Evolutionary conservation across 2,888 invertebrate species (phyloP).

Genomic region (Dascillus cervinus): DNA sequence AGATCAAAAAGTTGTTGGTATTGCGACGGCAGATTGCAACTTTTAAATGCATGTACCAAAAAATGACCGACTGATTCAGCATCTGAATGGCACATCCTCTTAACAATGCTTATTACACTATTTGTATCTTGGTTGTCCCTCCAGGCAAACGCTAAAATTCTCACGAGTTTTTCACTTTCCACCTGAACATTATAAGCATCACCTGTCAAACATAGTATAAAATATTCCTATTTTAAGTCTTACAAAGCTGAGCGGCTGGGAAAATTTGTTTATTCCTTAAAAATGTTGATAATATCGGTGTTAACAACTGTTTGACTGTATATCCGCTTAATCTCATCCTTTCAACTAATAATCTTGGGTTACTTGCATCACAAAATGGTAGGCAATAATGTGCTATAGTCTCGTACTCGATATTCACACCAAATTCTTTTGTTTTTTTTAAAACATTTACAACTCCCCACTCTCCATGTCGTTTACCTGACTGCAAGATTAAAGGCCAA

Average conservation of each 20-base stretch:
- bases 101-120: constrained; percentile 44
- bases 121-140: constrained; percentile 43
- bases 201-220: constrained; percentile 11
- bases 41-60: constrained; percentile 43
- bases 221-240: no score
- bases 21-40: constrained; percentile 42
- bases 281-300: constrained; percentile 12
- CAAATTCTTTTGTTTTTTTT: constrained; percentile 47
- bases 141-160: constrained; percentile 45
- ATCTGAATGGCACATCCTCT: constrained; percentile 40
- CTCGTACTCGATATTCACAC: constrained; percentile 49
- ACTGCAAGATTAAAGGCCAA: constrained; percentile 53
- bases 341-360: constrained; percentile 44
- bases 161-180: constrained; percentile 43
- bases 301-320: constrained; percentile 21
- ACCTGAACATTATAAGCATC: constrained; percentile 42
- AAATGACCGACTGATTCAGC: constrained; percentile 47
- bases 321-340: constrained; percentile 43
- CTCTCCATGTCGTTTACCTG: constrained; percentile 47
- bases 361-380: constrained; percentile 46
- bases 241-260: constrained; percentile 46
- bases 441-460: constrained; percentile 49
- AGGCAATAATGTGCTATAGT: constrained; percentile 50
- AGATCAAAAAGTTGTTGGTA: constrained; percentile 40
- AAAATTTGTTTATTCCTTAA: constrained; percentile 4